Base-by-base conservation (phyloP, 2,888 invertebrate genomes). In the Agriotes lineatus region DNA sequence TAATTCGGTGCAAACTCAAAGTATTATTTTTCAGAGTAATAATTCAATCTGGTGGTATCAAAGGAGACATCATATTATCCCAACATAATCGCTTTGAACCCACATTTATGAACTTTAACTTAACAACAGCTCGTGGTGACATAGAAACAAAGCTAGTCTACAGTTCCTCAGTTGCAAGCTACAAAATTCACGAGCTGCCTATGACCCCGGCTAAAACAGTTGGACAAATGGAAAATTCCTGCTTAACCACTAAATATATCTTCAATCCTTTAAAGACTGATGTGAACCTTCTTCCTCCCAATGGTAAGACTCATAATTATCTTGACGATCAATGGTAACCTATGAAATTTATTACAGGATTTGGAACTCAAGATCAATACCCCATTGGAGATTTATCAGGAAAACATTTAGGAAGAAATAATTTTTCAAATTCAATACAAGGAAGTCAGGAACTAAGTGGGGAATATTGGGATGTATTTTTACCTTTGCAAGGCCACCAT, bases 361-460 rank as follows among this genome's bases (percentile, higher is more conserved):
- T 90, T 76, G 95, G 93, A 33, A 94, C 95, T 0, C 95, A 95
- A 81, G 96, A 97, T 82, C 93, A 94, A 82, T 97, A 96, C 79
- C 91, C 95, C 0, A 86, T 96, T 1, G 97, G 97, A 0, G 96
- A 97, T 81, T 84, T 97, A 9, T 92, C 94, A 60, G 96, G 96
- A 16, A 97, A 97, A 84, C 89, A 92, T 72, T 90, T 93, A 74
- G 90, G 88, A 10, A 87, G 92, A 64, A 93, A 93, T 35, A 90
- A 90, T 80, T 91, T 90, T 77, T 88, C 89, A 75, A 89, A 90
- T 76, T 85, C 92, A 20, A 85, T 93, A 52, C 88, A 90, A 0
- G 92, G 91, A 1, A 91, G 92, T 50, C 90, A 91, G 60, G 93
- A 93, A 82, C 86, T 94, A 10, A 90, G 87, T 71, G 93, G 92